These are phyloP conservation scores for Chelon auratus DNA, from an alignment of 2,797 vertebrate genomes.

Conservation along the genomic window DNA sequence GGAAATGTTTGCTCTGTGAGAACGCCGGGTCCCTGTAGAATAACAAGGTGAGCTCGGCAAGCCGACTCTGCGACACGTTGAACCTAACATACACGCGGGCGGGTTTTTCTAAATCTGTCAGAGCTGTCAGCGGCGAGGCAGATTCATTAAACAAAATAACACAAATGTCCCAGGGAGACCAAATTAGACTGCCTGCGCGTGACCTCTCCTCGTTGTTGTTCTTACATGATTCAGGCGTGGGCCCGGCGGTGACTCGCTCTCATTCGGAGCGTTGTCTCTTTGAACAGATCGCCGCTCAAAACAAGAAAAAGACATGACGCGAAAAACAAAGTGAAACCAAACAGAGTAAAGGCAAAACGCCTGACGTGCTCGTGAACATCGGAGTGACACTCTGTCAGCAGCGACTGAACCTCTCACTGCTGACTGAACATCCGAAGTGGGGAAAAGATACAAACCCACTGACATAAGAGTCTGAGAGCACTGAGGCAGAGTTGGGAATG, in stretches of 20 bases:
- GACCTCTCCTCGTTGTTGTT: slow-evolving; percentile 60
- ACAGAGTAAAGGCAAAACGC: slow-evolving; percentile 67
- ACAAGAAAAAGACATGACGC: slow-evolving; percentile 65
- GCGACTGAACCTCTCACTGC: slow-evolving; percentile 43
- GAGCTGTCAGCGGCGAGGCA: slow-evolving; percentile 40
- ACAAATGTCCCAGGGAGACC: slow-evolving; percentile 50
- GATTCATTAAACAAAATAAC: slow-evolving; percentile 62
- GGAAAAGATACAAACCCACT: slow-evolving; percentile 55
- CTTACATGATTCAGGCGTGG: slow-evolving; percentile 32
- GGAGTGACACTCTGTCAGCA: slow-evolving; percentile 66
- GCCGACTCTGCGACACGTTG: slow-evolving; percentile 58
- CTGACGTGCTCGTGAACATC: slow-evolving; percentile 70
- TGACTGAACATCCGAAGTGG: slow-evolving; percentile 63
- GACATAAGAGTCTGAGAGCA: slow-evolving; percentile 65
- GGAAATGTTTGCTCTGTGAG: slow-evolving; percentile 60
- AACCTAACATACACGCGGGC: slow-evolving; percentile 47
- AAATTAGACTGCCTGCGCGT: slow-evolving; percentile 52
- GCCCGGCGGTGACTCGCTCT: slow-evolving; percentile 6
- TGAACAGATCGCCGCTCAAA: slow-evolving; percentile 59
- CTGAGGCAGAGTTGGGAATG: slow-evolving; percentile 56
- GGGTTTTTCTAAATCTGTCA: slow-evolving; percentile 57
- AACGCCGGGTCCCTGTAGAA: slow-evolving; percentile 45
- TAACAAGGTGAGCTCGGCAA: slow-evolving; percentile 52
- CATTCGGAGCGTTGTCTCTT: slow-evolving; percentile 45
- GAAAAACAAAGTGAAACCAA: slow-evolving; percentile 68